Evolutionary conservation across 2,797 vertebrate species (phyloP).

Genomic region (Dermochelys coriacea): DNA sequence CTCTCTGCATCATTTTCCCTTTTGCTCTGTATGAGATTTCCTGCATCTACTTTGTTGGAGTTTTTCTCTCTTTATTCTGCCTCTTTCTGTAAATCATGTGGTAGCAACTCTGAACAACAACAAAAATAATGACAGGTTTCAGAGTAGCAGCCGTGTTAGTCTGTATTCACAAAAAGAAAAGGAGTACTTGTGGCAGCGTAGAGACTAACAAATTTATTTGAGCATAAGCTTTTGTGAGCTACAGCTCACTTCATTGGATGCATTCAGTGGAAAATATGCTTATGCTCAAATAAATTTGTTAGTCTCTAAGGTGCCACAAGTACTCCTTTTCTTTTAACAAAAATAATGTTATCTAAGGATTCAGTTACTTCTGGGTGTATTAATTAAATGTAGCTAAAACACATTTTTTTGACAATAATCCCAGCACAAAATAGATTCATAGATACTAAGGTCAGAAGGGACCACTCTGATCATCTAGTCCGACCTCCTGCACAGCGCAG

Average conservation of each 20-base stretch:
- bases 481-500: too few relatives aligned
- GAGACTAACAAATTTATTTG: too few relatives aligned
- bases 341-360: conserved; percentile 61
- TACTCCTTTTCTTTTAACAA: not conserved
- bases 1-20: not conserved
- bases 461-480: too few relatives aligned
- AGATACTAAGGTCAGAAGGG: too few relatives aligned
- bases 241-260: too few relatives aligned
- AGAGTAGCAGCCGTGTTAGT: too few relatives aligned
- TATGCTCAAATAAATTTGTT: too few relatives aligned
- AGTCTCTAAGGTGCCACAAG: too few relatives aligned
- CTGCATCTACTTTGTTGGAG: not conserved
- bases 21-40: not conserved
- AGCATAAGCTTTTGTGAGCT: too few relatives aligned
- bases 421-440: conserved; percentile 42
- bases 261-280: too few relatives aligned
- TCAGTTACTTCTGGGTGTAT: conserved; percentile 26
- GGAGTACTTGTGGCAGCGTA: too few relatives aligned
- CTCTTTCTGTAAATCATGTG: conserved; percentile 25
- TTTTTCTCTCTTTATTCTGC: conserved; percentile 15
- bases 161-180: too few relatives aligned
- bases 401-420: conserved; percentile 53
- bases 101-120: not conserved
- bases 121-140: not conserved
- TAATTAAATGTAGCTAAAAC: conserved; percentile 53